These are phyloP conservation scores for Caradrina kadenii DNA, from an alignment of 2,888 invertebrate genomes.

Conservation along the genomic window DNA sequence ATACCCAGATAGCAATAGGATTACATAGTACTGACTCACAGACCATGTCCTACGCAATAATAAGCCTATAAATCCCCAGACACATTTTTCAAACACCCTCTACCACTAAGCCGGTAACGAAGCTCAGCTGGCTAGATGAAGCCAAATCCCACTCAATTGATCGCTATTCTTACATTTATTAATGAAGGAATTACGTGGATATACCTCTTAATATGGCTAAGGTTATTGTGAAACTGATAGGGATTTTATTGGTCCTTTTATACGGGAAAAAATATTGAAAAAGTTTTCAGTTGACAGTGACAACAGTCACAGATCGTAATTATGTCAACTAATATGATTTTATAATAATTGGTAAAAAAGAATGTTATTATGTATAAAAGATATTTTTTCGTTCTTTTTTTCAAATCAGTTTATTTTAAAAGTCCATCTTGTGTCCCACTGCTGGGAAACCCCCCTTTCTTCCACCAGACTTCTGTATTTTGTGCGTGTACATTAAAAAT, in stretches of 20 bases:
- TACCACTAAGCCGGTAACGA: constrained; percentile 69
- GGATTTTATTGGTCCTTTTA: neutral
- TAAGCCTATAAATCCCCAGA: constrained; percentile 1
- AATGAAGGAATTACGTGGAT: constrained; percentile 68
- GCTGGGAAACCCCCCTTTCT: too few relatives aligned
- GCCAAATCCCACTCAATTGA: constrained; percentile 82
- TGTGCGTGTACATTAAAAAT: too few relatives aligned
- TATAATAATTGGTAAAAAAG: too few relatives aligned
- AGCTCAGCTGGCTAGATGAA: constrained; percentile 76
- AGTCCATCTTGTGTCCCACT: too few relatives aligned
- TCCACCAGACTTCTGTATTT: too few relatives aligned
- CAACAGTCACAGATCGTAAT: too few relatives aligned
- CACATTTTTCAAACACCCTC: constrained; percentile 68
- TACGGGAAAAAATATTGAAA: neutral
- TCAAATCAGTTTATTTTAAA: too few relatives aligned
- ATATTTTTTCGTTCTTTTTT: too few relatives aligned
- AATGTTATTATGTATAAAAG: too few relatives aligned
- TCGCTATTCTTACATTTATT: constrained; percentile 74
- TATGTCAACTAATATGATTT: too few relatives aligned
- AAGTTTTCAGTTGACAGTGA: neutral
- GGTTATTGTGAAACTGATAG: neutral
- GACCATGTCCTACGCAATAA: neutral
- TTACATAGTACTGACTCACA: neutral
- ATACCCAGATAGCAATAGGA: neutral
- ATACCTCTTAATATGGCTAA: constrained; percentile 19